Conservation (phyloP, 2,888 invertebrate genomes). For the Diarsia rubi region DNA sequence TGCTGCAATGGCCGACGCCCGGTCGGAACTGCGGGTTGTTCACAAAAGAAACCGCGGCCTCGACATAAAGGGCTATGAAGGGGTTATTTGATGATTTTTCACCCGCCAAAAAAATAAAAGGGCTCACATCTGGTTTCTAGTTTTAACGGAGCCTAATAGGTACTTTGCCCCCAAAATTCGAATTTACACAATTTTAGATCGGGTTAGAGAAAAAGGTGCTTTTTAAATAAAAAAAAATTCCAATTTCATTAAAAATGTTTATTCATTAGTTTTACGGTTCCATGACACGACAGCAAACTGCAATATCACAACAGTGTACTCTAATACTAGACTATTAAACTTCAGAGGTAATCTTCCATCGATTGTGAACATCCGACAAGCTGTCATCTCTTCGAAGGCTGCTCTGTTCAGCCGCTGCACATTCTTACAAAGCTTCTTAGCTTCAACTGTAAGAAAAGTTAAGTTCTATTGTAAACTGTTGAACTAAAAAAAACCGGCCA, state of each 20-base stretch:
- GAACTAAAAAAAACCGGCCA: no score
- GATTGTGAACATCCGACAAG: conserved; percentile 26
- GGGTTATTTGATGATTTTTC: no score
- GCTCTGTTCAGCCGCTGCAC: conserved; percentile 40
- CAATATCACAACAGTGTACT: conserved; percentile 31
- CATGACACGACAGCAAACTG: conserved; percentile 24
- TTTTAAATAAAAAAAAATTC: not conserved
- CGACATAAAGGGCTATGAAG: no score
- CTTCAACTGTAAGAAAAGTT: conserved; percentile 29
- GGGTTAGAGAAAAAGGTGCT: not conserved
- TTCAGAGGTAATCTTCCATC: conserved; percentile 22
- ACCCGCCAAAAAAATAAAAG: no score
- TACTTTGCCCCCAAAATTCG: no score
- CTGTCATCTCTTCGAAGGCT: conserved; percentile 31
- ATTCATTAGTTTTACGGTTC: not conserved
- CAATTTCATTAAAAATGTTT: not conserved
- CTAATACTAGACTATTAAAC: conserved; percentile 25
- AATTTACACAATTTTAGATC: not conserved
- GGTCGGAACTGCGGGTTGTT: no score
- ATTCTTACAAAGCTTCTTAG: conserved; percentile 43
- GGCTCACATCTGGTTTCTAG: no score
- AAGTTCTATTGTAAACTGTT: no score
- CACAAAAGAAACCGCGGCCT: no score
- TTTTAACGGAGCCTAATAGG: not conserved
- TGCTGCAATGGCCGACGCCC: no score